These are phyloP conservation scores for Schlechtendalia chinensis DNA, from an alignment of 1,140 invertebrate species.

Conservation along the genomic window DNA sequence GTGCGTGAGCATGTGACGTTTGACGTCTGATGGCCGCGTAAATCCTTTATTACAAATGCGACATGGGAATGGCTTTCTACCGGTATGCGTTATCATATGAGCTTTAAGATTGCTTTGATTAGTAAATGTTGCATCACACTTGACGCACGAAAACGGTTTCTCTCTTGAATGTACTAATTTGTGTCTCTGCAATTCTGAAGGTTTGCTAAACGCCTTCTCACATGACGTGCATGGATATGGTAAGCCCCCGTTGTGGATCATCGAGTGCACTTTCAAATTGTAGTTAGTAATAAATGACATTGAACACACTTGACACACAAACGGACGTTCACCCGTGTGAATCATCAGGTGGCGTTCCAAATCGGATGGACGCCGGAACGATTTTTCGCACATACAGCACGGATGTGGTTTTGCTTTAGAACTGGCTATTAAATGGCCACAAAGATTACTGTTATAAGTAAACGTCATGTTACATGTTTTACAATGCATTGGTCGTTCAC, in stretches of 20 bases:
- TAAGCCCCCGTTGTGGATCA: slow-evolving; percentile 59
- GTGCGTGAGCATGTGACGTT: slow-evolving; percentile 59
- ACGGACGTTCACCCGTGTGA: slow-evolving; percentile 72
- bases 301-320: slow-evolving; percentile 57
- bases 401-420: slow-evolving; percentile 59
- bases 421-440: slow-evolving; percentile 55
- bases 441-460: slow-evolving; percentile 52
- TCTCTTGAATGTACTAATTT: slow-evolving; percentile 59
- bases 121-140: slow-evolving; percentile 62
- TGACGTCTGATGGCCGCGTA: slow-evolving; percentile 64
- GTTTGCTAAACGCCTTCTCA: slow-evolving; percentile 58
- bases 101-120: slow-evolving; percentile 60
- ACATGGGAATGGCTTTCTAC: slow-evolving; percentile 67
- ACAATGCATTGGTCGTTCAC: slow-evolving; percentile 53
- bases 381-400: slow-evolving; percentile 58
- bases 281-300: slow-evolving; percentile 56
- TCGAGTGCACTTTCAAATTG: slow-evolving; percentile 57
- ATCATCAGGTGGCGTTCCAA: slow-evolving; percentile 69
- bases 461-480: slow-evolving; percentile 53
- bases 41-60: slow-evolving; percentile 63
- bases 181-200: slow-evolving; percentile 53
- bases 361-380: slow-evolving; percentile 60
- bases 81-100: slow-evolving; percentile 64
- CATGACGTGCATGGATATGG: slow-evolving; percentile 63
- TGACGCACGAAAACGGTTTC: slow-evolving; percentile 70